phyloP scores from a whole-genome alignment of 2,888 invertebrate genomes.

The Xylota sylvarum region DNA sequence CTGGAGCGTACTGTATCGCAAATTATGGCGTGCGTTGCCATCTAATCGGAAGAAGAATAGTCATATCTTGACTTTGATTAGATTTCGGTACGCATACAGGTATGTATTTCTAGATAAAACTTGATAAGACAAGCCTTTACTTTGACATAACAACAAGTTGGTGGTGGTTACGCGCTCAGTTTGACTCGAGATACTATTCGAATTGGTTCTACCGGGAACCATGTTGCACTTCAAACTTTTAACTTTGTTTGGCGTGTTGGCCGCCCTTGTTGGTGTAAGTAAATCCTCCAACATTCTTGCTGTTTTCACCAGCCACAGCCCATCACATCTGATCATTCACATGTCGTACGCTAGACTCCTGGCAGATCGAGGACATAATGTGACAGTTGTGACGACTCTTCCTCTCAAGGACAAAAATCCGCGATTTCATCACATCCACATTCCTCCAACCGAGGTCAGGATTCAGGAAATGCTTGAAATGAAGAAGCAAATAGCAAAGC shows the following conservation, averaged over 20 bases:
- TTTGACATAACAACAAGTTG: neutral
- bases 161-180: neutral
- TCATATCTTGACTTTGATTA: neutral
- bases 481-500: constrained; percentile 77
- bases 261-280: constrained; percentile 5
- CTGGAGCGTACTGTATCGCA: neutral
- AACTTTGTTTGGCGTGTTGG: constrained; percentile 13
- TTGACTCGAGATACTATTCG: neutral
- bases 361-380: constrained; percentile 82
- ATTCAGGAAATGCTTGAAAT: constrained; percentile 51
- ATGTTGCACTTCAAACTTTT: constrained; percentile 12
- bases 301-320: constrained; percentile 82
- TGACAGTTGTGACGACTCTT: constrained; percentile 81
- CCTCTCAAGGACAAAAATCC: constrained; percentile 80
- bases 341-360: constrained; percentile 81
- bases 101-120: neutral
- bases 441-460: constrained; percentile 78
- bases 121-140: constrained; percentile 17
- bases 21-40: neutral
- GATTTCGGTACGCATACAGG: neutral
- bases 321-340: constrained; percentile 83
- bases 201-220: neutral
- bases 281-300: constrained; percentile 82
- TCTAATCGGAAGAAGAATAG: constrained; percentile 13
- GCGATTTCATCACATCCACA: constrained; percentile 80